phyloP scores from a whole-genome alignment of 2,888 invertebrate genomes.

The Ceraclea dissimilis region DNA sequence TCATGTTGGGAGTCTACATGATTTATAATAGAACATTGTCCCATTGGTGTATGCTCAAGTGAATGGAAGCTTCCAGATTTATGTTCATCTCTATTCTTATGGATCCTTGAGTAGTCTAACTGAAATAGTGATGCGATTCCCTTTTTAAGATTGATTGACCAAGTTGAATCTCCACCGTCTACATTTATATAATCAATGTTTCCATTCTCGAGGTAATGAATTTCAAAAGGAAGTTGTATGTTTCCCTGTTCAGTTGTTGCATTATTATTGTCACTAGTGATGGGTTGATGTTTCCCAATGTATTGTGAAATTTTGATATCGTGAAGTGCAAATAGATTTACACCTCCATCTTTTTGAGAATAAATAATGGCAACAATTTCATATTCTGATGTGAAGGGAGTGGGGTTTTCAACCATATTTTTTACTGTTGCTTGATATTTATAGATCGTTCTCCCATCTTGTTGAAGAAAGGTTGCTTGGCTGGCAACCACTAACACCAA shows the following conservation, averaged over 20 bases:
- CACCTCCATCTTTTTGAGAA: slow-evolving; percentile 30
- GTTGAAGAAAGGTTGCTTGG: slow-evolving; percentile 25
- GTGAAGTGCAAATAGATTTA: slow-evolving; percentile 28
- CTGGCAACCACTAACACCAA: slow-evolving; percentile 4
- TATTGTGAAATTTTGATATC: slow-evolving; percentile 2
- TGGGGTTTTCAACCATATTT: slow-evolving; percentile 33
- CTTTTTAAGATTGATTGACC: slow-evolving; percentile 37
- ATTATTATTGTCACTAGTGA: not conserved
- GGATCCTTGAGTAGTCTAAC: slow-evolving; percentile 31
- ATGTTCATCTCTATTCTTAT: slow-evolving; percentile 26
- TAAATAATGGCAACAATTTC: slow-evolving; percentile 33
- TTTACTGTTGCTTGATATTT: slow-evolving; percentile 35
- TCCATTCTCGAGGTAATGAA: slow-evolving; percentile 27
- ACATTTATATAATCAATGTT: slow-evolving; percentile 32
- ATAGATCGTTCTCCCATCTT: slow-evolving; percentile 33
- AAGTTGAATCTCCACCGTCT: slow-evolving; percentile 31
- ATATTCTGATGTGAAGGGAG: slow-evolving; percentile 32
- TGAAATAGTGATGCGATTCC: slow-evolving; percentile 37
- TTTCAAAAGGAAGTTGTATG: slow-evolving; percentile 28
- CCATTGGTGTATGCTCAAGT: slow-evolving; percentile 35
- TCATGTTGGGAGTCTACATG: slow-evolving; percentile 30
- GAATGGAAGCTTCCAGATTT: slow-evolving; percentile 30
- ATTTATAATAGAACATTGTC: slow-evolving; percentile 33
- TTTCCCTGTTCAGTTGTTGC: slow-evolving; percentile 27
- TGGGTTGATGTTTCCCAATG: slow-evolving; percentile 1